Conservation (phyloP, 2,113 vertebrate genomes). For the Mobula hypostoma region DNA sequence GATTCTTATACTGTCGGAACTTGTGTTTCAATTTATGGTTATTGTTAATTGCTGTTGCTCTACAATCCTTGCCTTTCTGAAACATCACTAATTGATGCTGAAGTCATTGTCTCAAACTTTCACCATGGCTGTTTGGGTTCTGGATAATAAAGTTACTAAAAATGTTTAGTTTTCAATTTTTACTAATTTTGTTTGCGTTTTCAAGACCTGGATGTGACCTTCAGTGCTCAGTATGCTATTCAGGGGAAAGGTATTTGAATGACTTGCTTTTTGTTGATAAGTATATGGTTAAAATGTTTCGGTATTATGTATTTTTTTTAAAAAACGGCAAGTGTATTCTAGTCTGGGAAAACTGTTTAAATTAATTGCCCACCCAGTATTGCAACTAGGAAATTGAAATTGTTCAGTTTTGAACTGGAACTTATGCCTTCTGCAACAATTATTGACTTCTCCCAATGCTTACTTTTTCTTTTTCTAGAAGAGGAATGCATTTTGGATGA, state of each 20-base stretch:
- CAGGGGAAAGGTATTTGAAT: neutral
- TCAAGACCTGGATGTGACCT: conserved; percentile 1
- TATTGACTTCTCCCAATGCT: conserved; percentile 9
- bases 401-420: conserved; percentile 1
- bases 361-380: neutral
- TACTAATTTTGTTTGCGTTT: neutral
- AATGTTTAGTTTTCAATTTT: neutral
- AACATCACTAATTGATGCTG: neutral
- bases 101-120: neutral
- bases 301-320: neutral
- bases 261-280: neutral
- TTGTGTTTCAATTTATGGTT: too few relatives aligned
- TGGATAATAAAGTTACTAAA: neutral
- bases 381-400: neutral
- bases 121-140: neutral
- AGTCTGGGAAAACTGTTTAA: neutral
- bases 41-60: neutral
- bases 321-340: neutral
- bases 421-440: neutral
- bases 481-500: conserved; percentile 65
- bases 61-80: neutral
- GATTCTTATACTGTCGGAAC: neutral
- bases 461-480: conserved; percentile 65
- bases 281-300: neutral
- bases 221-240: neutral